phyloP scores from a whole-genome alignment of 2,797 vertebrate species.

The Novumbra hubbsi region DNA sequence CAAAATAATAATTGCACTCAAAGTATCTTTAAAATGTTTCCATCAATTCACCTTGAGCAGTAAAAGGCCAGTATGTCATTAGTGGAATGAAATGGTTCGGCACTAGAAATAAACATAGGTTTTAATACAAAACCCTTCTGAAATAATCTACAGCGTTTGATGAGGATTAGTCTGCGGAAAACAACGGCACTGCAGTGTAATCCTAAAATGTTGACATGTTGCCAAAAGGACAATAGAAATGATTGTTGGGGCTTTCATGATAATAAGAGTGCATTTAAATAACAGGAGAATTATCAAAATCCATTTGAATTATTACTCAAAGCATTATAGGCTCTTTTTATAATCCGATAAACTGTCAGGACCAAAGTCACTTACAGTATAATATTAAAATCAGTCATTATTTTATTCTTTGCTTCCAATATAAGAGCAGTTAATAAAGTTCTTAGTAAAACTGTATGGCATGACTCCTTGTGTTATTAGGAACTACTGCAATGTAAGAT shows the following conservation, averaged over 20 bases:
- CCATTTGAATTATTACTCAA: slow-evolving; percentile 4
- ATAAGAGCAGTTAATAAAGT: not conserved
- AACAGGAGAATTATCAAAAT: slow-evolving; percentile 15
- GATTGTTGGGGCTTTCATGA: slow-evolving; percentile 71
- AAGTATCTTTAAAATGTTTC: not conserved
- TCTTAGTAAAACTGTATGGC: not conserved
- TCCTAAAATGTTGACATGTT: slow-evolving; percentile 69
- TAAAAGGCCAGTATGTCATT: slow-evolving; percentile 48
- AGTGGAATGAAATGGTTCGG: slow-evolving; percentile 53
- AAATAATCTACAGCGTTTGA: slow-evolving; percentile 71
- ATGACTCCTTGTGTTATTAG: not conserved
- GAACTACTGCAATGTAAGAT: not conserved
- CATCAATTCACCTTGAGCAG: slow-evolving; percentile 1
- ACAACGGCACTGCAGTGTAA: slow-evolving; percentile 66
- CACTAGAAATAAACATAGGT: slow-evolving; percentile 57
- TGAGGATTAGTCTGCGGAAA: slow-evolving; percentile 70
- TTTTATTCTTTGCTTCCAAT: not conserved
- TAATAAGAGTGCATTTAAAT: slow-evolving; percentile 63
- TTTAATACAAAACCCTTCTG: slow-evolving; percentile 48
- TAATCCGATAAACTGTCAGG: not conserved
- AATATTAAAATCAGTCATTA: not conserved
- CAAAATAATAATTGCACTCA: not conserved
- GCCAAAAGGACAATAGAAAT: slow-evolving; percentile 72
- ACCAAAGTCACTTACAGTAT: not conserved
- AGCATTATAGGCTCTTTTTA: not conserved